phyloP scores from a whole-genome alignment of 2,888 invertebrate genomes.

The Aplocera efformata region DNA sequence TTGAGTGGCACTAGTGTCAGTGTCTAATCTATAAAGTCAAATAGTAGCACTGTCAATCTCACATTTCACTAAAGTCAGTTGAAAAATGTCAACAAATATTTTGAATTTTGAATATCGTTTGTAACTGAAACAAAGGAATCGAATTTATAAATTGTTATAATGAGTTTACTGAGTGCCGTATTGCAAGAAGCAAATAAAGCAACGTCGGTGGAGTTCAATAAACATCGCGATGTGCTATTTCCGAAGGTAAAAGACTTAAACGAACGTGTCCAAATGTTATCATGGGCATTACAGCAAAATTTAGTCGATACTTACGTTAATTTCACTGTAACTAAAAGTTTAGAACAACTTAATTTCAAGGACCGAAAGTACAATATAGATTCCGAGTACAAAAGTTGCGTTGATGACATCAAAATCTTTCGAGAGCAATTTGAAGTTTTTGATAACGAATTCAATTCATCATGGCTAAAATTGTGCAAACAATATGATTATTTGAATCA shows the following conservation, averaged over 20 bases:
- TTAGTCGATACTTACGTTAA: conserved; percentile 60
- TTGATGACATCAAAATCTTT: conserved; percentile 40
- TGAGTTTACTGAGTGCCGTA: conserved; percentile 67
- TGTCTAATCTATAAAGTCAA: too few species aligned
- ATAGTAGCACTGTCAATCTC: too few species aligned
- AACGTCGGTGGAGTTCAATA: conserved; percentile 52
- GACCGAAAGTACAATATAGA: conserved; percentile 58
- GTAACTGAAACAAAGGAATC: conserved; percentile 28
- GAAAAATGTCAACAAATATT: conserved; percentile 5
- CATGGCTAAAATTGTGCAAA: conserved; percentile 45
- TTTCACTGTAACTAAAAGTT: conserved; percentile 59
- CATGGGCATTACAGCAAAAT: conserved; percentile 66
- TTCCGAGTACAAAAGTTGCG: conserved; percentile 43
- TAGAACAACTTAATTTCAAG: conserved; percentile 65
- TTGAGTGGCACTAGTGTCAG: too few species aligned
- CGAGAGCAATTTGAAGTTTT: conserved; percentile 39
- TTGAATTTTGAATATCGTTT: conserved; percentile 3
- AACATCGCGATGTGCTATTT: conserved; percentile 51
- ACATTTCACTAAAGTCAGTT: background rate
- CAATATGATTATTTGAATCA: conserved; percentile 46
- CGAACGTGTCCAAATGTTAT: conserved; percentile 61
- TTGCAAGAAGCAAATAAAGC: conserved; percentile 60
- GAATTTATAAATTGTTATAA: conserved; percentile 27
- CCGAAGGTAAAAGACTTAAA: conserved; percentile 54
- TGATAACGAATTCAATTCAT: conserved; percentile 52